These are phyloP conservation scores for Melopsittacus undulatus DNA, from an alignment of 2,797 vertebrate species.

Conservation along the genomic window DNA sequence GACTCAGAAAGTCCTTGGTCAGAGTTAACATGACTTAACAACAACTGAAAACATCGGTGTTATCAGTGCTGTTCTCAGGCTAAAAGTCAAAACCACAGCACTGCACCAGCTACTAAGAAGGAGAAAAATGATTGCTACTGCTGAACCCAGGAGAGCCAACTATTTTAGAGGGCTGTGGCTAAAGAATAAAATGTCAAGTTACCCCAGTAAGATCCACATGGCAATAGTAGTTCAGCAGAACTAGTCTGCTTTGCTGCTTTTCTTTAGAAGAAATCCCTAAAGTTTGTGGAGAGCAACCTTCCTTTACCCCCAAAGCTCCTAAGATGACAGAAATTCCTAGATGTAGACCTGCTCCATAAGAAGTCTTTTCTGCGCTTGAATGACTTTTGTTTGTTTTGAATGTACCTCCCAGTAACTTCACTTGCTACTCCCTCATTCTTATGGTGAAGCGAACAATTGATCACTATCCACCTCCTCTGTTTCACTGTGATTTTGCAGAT, in stretches of 20 bases:
- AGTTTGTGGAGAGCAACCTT: not conserved
- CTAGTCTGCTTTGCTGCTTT: not conserved
- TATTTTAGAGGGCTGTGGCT: not conserved
- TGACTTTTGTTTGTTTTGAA: not conserved
- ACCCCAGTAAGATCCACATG: not conserved
- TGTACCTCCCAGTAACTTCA: not conserved
- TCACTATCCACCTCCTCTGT: not conserved
- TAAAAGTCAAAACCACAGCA: too few relatives aligned
- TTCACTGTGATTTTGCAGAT: constrained; percentile 6
- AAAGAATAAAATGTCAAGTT: not conserved
- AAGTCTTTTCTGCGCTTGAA: not conserved
- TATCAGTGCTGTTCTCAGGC: too few relatives aligned
- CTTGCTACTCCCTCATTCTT: not conserved
- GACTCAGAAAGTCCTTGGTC: too few relatives aligned
- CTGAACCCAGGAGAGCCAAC: too few relatives aligned
- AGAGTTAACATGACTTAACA: too few relatives aligned
- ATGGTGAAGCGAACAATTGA: not conserved
- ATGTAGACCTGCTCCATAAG: not conserved
- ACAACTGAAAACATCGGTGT: too few relatives aligned
- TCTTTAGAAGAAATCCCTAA: not conserved
- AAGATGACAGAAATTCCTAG: not conserved
- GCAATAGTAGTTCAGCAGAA: not conserved
- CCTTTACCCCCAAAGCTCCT: not conserved
- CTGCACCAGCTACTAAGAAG: too few relatives aligned
- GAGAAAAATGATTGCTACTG: too few relatives aligned